These are phyloP conservation scores for Xiphophorus birchmanni DNA, from an alignment of 2,797 vertebrate genomes.

Conservation along the genomic window DNA sequence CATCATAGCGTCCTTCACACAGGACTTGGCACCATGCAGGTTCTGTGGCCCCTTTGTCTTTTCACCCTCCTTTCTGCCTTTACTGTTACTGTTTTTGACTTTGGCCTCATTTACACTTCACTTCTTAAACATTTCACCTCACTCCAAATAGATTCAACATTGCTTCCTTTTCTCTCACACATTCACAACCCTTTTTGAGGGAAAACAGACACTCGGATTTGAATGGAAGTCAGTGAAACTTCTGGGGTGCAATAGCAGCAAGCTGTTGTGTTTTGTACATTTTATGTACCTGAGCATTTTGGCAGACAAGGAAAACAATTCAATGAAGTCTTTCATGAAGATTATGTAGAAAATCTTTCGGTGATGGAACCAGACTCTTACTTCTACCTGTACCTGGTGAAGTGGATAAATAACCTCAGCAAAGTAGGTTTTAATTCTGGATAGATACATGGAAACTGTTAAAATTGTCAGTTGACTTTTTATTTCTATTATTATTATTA, in stretches of 20 bases:
- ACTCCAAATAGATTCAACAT: not conserved
- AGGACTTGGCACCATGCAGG: slow-evolving; percentile 41
- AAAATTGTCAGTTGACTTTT: not conserved
- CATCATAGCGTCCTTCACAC: slow-evolving; percentile 60
- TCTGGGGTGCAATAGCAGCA: not conserved
- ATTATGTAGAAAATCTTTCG: not conserved
- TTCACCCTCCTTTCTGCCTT: not conserved
- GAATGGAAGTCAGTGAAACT: not conserved
- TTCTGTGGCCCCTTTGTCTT: slow-evolving; percentile 32
- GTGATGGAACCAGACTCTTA: not conserved
- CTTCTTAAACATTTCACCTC: not conserved
- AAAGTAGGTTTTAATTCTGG: not conserved
- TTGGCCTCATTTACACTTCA: slow-evolving; percentile 18
- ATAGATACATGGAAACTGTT: not conserved
- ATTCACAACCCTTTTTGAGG: not conserved
- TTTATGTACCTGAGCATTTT: not conserved
- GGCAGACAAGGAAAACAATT: not conserved
- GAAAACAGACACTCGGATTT: not conserved
- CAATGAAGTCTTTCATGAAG: not conserved
- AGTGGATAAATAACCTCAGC: not conserved
- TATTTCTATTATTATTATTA: not conserved
- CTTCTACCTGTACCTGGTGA: not conserved
- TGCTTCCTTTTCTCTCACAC: not conserved
- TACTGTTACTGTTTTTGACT: not conserved
- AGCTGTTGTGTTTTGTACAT: not conserved